A percentile compares a stretch with the other conserved stretches of the same genome.
phyloP scores from a whole-genome alignment of 2,797 vertebrate species.

The Scyliorhinus canicula region DNA sequence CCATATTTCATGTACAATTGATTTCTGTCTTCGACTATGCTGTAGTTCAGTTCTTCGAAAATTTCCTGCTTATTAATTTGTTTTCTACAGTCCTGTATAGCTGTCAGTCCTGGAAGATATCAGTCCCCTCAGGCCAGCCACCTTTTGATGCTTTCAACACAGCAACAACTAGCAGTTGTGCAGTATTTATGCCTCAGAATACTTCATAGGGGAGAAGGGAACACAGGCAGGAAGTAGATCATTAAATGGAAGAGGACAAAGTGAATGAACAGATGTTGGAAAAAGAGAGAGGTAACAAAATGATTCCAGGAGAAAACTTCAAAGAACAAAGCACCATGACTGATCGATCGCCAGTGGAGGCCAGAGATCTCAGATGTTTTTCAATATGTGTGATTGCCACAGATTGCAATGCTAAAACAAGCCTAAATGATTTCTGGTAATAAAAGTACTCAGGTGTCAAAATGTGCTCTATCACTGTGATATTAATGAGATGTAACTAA shows the following conservation, averaged over 20 bases:
- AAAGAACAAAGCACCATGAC: background rate
- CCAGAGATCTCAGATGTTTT: background rate
- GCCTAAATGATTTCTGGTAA: background rate
- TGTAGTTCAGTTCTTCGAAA: background rate
- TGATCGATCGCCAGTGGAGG: background rate
- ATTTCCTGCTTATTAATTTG: background rate
- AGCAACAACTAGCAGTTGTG: background rate
- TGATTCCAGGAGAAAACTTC: background rate
- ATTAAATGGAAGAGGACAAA: background rate
- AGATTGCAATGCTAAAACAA: background rate
- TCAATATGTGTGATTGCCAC: background rate
- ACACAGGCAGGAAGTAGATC: background rate
- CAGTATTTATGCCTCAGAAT: background rate
- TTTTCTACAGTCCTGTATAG: background rate
- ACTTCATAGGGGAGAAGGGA: background rate
- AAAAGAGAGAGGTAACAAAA: background rate
- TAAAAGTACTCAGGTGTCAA: background rate
- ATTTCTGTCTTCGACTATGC: background rate
- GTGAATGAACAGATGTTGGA: background rate
- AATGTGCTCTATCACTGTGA: background rate
- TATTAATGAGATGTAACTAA: background rate
- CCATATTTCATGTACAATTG: background rate
- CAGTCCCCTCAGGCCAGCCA: background rate
- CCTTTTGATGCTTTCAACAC: background rate
- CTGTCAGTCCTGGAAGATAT: no score